These are phyloP conservation scores for Antedon mediterranea DNA, from an alignment of 53 echinoderm and acorn worm genomes.

Conservation along the genomic window DNA sequence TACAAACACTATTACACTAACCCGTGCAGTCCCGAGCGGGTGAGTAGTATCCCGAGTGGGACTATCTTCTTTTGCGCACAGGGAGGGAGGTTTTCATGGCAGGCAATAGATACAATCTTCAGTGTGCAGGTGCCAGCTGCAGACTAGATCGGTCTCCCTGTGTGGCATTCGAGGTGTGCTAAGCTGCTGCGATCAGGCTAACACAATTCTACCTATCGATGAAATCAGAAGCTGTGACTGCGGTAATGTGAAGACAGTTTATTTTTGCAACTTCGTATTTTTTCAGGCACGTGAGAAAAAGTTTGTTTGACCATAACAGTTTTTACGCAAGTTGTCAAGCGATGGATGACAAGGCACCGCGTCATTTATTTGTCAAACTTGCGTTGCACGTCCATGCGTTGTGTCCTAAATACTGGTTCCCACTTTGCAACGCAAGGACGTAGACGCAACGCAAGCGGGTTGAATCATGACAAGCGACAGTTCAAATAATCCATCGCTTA, in stretches of 20 bases:
- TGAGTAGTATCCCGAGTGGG: background rate
- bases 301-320: background rate
- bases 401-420: too few relatives aligned
- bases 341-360: too few relatives aligned
- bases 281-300: background rate
- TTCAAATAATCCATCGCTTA: too few relatives aligned
- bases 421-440: too few relatives aligned
- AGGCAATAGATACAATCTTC: background rate
- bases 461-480: too few relatives aligned
- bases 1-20: background rate
- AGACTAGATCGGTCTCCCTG: background rate
- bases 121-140: background rate
- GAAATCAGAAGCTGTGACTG: background rate
- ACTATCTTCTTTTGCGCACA: background rate
- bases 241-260: background rate
- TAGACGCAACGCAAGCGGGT: too few relatives aligned
- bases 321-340: background rate
- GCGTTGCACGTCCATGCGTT: too few relatives aligned
- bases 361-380: too few relatives aligned
- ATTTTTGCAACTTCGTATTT: background rate
- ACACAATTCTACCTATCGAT: background rate
- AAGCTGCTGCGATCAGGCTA: background rate
- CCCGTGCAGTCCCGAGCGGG: conserved; percentile 1
- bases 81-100: background rate
- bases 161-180: background rate